Base-by-base conservation (phyloP, 2,113 vertebrate genomes). In the Garra rufa region DNA sequence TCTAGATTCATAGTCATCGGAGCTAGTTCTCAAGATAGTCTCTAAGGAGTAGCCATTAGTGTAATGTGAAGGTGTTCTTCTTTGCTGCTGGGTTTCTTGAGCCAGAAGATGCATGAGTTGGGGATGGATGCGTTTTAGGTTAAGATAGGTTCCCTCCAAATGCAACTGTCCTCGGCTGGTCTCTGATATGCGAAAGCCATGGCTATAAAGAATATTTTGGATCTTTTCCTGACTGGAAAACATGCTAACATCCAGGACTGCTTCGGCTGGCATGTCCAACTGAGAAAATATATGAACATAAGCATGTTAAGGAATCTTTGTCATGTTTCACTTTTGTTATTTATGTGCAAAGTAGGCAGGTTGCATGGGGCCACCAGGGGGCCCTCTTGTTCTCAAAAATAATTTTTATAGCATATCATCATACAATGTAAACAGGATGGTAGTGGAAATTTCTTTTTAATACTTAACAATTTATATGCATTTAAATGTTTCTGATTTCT, bases 241-340 rank as follows among this genome's bases (percentile, higher is more conserved):
- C 24, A 7, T 0, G 0, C 13, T 13, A 43, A 92, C 1, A 43
- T 85, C 44, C 2, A 95, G 34, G 0, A 38, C 86, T 0, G 94
- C 89, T 65, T 89, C 86, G 13, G 89, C 92, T 2, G 44, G 88
- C 83, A 94, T 81, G 70, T 94, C 91, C 83, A 93, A 88, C 94
- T 95, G 78, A 76, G n/a, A 89, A 43, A 81, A 52, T 28, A 73
- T 34, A 17, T 44, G 9, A 46, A 88, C n/a, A 30, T 14, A 80
- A 28, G 50, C 28, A 76, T 43, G 7, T 70, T 41, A 70, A 70
- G 34, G 9, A n/a, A n/a, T 10, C 4, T 55, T 61, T 61, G 34
- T 24, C 28, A 78, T 26, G 28, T 8, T 4, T 2, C 13, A 59
- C 34, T 59, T 11, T 38, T 55, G 17, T 67, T 38, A 38, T 67